phyloP scores from a whole-genome alignment of 2,888 invertebrate genomes.

The Brachypalpus laphriformis region DNA sequence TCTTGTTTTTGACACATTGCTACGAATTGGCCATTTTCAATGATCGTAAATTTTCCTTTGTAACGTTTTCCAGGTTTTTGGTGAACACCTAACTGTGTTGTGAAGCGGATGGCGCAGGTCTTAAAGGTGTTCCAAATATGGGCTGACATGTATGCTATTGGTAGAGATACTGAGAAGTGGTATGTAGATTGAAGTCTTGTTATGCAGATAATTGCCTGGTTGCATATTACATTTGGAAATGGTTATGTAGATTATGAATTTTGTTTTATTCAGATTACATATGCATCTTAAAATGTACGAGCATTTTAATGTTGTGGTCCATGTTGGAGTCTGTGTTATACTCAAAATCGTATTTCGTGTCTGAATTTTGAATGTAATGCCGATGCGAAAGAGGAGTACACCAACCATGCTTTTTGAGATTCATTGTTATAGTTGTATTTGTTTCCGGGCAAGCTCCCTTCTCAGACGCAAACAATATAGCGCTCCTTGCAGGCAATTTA shows the following conservation, averaged over 20 bases:
- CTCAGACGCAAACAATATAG: too few relatives aligned
- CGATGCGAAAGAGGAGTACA: not conserved
- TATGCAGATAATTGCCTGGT: conserved; percentile 49
- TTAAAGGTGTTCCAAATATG: conserved; percentile 63
- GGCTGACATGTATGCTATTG: conserved; percentile 37
- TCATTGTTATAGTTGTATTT: too few relatives aligned
- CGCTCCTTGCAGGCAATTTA: too few relatives aligned
- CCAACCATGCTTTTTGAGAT: too few relatives aligned
- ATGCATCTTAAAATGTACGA: not conserved
- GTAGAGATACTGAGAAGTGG: conserved; percentile 26
- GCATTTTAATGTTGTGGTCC: not conserved
- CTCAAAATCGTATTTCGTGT: not conserved
- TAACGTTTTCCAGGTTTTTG: conserved; percentile 41
- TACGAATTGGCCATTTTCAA: conserved; percentile 73
- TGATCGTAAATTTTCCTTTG: conserved; percentile 67
- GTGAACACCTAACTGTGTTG: not conserved
- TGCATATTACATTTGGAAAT: conserved; percentile 56
- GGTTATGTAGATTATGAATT: not conserved
- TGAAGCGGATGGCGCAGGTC: conserved; percentile 38
- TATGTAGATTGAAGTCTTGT: conserved; percentile 61
- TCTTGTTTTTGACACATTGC: conserved; percentile 74
- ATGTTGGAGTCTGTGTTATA: not conserved
- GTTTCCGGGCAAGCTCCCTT: too few relatives aligned
- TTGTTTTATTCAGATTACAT: not conserved
- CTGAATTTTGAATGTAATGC: not conserved